Conservation (phyloP, 2,113 vertebrate species). For the Sphaerodactylus townsendi region DNA sequence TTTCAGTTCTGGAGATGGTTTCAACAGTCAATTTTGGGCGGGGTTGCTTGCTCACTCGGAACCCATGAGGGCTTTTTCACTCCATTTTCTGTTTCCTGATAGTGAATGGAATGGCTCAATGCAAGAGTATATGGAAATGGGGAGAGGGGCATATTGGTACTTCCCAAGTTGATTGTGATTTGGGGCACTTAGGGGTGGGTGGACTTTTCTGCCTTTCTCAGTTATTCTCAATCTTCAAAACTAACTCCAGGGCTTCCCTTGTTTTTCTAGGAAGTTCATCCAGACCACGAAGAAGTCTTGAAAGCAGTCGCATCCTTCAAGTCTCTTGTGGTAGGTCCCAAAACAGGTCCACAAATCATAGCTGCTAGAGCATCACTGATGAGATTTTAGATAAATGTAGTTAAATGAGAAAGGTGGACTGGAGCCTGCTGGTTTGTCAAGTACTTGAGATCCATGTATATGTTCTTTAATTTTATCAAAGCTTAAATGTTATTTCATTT, state of each 20-base stretch:
- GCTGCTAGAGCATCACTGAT: conserved; percentile 21
- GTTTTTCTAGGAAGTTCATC: conserved; percentile 88
- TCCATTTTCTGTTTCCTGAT: too few relatives aligned
- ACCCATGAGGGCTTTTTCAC: too few relatives aligned
- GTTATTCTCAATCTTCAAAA: neutral
- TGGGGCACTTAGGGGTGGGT: neutral
- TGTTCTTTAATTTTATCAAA: too few relatives aligned
- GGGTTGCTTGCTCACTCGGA: too few relatives aligned
- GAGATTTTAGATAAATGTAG: conserved; percentile 14
- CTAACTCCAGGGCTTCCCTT: conserved; percentile 52
- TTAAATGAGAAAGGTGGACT: too few relatives aligned
- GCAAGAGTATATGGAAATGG: too few relatives aligned
- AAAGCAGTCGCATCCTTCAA: conserved; percentile 89
- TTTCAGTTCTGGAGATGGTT: neutral
- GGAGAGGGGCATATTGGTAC: too few relatives aligned
- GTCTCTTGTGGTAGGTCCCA: conserved; percentile 89
- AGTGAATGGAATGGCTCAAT: too few relatives aligned
- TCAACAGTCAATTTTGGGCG: neutral
- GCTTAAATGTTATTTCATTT: too few relatives aligned
- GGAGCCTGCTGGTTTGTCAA: too few relatives aligned
- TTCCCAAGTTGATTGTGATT: too few relatives aligned
- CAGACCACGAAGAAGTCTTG: conserved; percentile 90
- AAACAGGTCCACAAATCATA: conserved; percentile 56
- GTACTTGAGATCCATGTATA: too few relatives aligned
- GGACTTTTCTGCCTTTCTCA: neutral